Evolutionary conservation across 2,113 vertebrate genomes (phyloP).

Genomic region (Rostratula benghalensis): DNA sequence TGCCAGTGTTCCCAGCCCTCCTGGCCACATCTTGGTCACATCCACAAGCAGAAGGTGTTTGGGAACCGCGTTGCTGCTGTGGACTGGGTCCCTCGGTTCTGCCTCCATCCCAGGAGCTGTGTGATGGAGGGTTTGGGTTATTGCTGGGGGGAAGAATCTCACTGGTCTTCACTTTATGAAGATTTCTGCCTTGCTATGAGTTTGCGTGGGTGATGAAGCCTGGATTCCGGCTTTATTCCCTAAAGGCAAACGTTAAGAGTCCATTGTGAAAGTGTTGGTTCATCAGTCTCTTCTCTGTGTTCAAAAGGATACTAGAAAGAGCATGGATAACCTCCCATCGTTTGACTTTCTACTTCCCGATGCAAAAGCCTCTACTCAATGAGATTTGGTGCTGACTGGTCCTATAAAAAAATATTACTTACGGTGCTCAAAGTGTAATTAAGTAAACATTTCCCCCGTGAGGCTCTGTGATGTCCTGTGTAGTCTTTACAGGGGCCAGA

Average conservation of each 20-base stretch:
- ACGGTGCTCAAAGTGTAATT: neutral
- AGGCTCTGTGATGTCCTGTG: neutral
- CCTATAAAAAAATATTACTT: neutral
- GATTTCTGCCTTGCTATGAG: neutral
- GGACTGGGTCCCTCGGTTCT: fast-evolving
- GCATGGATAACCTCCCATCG: neutral
- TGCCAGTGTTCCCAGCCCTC: neutral
- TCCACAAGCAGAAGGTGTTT: fast-evolving
- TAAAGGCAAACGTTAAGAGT: too few species aligned
- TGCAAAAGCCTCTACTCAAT: neutral
- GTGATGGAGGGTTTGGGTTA: neutral
- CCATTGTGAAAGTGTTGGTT: neutral
- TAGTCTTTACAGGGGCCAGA: constrained; percentile 46
- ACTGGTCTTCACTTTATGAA: neutral
- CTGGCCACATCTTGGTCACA: neutral
- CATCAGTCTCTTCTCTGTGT: neutral
- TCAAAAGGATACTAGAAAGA: neutral
- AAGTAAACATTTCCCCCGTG: neutral
- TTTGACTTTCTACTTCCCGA: neutral
- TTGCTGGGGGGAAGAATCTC: neutral
- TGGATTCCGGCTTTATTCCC: neutral
- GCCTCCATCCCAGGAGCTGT: neutral
- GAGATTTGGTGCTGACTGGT: neutral
- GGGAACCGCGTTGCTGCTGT: neutral
- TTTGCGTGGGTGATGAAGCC: neutral